Conservation (phyloP, 2,113 vertebrate genomes). For the Poeciliopsis retropinna region DNA sequence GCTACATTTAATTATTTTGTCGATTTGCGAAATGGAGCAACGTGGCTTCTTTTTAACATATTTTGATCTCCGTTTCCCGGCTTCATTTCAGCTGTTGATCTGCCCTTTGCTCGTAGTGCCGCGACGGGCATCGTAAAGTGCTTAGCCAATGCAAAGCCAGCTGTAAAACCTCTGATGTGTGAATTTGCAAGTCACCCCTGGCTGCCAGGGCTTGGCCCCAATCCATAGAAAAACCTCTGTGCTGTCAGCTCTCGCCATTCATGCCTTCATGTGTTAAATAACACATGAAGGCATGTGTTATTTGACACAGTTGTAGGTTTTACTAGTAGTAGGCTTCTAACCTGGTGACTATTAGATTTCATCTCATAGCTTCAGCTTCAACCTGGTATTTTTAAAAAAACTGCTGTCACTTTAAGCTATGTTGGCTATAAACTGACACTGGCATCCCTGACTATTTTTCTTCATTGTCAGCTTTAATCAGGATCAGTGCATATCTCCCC, state of each 20-base stretch:
- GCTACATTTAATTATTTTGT: background rate
- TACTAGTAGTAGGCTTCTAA: background rate
- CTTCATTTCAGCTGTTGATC: background rate
- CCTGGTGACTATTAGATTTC: background rate
- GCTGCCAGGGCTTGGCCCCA: constrained; percentile 37
- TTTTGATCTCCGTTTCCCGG: background rate
- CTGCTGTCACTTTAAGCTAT: background rate
- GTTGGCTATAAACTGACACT: background rate
- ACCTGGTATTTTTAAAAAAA: background rate
- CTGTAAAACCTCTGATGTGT: constrained; percentile 28
- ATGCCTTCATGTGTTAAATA: constrained; percentile 22
- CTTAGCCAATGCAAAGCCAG: constrained; percentile 4
- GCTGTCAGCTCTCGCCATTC: constrained; percentile 19
- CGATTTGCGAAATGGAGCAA: background rate
- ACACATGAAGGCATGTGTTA: background rate
- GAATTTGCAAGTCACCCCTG: constrained; percentile 64
- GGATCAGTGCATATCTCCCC: background rate
- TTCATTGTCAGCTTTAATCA: constrained; percentile 6
- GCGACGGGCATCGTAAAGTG: constrained; percentile 7
- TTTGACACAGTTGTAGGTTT: background rate
- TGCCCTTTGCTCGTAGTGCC: constrained; percentile 2
- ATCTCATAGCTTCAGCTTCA: background rate
- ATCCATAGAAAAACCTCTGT: constrained; percentile 18
- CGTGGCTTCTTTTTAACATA: background rate
- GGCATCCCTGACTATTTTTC: background rate